phyloP scores from a whole-genome alignment of 2,113 vertebrate genomes.

The Phyllostomus discolor region DNA sequence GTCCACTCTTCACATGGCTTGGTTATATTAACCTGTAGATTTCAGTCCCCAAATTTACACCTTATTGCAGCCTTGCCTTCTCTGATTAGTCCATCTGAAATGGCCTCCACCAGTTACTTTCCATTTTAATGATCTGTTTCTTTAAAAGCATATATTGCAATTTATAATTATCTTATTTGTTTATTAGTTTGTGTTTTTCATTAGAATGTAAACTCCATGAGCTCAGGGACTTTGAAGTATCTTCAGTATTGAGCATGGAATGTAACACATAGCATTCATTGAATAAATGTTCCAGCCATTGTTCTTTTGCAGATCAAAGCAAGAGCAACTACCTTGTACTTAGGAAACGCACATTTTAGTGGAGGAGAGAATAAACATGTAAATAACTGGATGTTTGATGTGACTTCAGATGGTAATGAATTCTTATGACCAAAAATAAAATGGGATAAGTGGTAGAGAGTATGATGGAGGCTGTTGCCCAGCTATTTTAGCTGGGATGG shows the following conservation, averaged over 20 bases:
- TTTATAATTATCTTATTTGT: not conserved
- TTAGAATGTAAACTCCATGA: not conserved
- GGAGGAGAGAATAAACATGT: not conserved
- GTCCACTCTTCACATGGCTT: not conserved
- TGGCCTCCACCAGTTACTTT: not conserved
- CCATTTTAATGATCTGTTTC: not conserved
- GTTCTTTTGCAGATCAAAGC: not conserved
- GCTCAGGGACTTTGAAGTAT: not conserved
- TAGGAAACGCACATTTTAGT: slow-evolving; percentile 5
- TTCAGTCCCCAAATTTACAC: not conserved
- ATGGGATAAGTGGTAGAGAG: not conserved
- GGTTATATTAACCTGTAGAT: not conserved
- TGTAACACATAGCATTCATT: not conserved
- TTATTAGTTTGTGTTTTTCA: not conserved
- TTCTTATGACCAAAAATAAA: slow-evolving; percentile 1
- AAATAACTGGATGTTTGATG: slow-evolving; percentile 8
- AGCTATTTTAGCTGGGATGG: not conserved
- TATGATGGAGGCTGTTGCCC: not conserved
- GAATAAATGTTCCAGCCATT: not conserved
- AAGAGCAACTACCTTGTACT: not conserved
- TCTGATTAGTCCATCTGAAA: not conserved
- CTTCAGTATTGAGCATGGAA: not conserved
- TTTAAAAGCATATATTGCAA: not conserved
- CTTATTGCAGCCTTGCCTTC: not conserved
- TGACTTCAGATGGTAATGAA: not conserved